phyloP scores from a whole-genome alignment of 2,797 vertebrate genomes.

The Dallia pectoralis region DNA sequence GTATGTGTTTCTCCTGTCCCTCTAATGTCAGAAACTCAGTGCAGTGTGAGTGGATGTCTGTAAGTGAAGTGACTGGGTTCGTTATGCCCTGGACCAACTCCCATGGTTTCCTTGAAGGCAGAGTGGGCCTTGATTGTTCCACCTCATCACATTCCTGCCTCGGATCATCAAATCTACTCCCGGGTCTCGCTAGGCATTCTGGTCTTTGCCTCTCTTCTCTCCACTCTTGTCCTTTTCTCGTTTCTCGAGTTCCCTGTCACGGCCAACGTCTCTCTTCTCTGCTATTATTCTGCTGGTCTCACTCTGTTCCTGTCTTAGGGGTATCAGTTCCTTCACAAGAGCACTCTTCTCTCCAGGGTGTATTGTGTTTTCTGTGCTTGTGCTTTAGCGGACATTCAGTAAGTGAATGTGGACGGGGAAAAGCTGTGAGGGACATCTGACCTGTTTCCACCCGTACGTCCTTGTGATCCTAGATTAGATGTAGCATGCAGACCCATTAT shows the following conservation, averaged over 20 bases:
- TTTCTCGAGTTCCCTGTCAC: neutral
- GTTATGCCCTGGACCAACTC: slow-evolving; percentile 5
- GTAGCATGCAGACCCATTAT: neutral
- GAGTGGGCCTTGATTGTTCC: slow-evolving; percentile 51
- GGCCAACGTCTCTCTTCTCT: neutral
- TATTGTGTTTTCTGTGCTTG: neutral
- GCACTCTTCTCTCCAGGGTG: neutral
- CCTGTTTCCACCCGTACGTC: no score
- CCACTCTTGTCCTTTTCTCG: neutral
- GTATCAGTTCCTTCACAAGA: neutral
- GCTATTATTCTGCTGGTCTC: neutral
- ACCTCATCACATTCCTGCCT: slow-evolving; percentile 24
- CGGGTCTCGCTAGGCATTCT: slow-evolving; percentile 1
- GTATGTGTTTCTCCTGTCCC: slow-evolving; percentile 20
- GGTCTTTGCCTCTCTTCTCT: neutral
- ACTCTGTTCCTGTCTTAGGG: neutral
- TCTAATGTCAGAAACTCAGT: neutral
- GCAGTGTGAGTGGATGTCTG: neutral
- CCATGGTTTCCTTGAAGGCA: slow-evolving; percentile 49
- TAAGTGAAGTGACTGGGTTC: neutral
- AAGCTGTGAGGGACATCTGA: no score
- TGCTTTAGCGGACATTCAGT: neutral
- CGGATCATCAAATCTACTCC: slow-evolving; percentile 25
- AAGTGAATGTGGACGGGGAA: neutral
- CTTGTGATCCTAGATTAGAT: neutral